Evolutionary conservation across 2,888 invertebrate genomes (phyloP), one percentile per base, ranked within the genome.

Genomic region (Plagiodera versicolora): DNA sequence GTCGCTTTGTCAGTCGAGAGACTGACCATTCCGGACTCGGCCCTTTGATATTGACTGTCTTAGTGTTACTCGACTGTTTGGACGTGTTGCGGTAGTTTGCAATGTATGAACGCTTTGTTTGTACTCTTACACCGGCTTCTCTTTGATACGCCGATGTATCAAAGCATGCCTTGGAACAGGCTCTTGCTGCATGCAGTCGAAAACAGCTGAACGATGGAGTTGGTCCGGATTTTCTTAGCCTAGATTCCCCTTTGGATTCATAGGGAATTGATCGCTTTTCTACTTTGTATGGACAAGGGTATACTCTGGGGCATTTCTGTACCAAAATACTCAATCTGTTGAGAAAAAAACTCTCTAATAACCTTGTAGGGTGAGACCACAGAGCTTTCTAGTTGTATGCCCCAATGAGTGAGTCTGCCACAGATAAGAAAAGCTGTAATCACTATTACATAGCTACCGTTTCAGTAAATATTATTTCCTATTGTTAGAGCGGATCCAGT

Each of bases 71-170:
- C 70, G 75, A 76, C 79, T 77, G 76, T 77, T 77, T 75, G 74
- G 78, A 78, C 79, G 78, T 78, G 78, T 79, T 79, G 79, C 74
- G 79, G 79, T 77, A 73, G 77, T 77, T 75, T 78, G 77, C 75
- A 76, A 78, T 77, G 78, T 77, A 78, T 78, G 74, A 76, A 72
- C 68, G 71, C 70, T 70, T 72, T 73, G 72, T 72, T 71, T 71
- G 67, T 51, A 14, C 28, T 47, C 46, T 18, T 35, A 52, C 62
- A n/a, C n/a, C 61, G 65, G 65, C 61, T 60, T 63, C 61, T 62
- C 45, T 53, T 53, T 64, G 47, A 62, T 58, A 65, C 56, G 57
- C 65, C 65, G 49, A 30, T 14, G 16, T 30, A 9, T 53, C 53
- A 53, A 53, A 53, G 53, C 53, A 24, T 24, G 14, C 58, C 39